These are phyloP conservation scores for Tenodera sinensis DNA, from an alignment of 2,888 invertebrate genomes.

Conservation along the genomic window DNA sequence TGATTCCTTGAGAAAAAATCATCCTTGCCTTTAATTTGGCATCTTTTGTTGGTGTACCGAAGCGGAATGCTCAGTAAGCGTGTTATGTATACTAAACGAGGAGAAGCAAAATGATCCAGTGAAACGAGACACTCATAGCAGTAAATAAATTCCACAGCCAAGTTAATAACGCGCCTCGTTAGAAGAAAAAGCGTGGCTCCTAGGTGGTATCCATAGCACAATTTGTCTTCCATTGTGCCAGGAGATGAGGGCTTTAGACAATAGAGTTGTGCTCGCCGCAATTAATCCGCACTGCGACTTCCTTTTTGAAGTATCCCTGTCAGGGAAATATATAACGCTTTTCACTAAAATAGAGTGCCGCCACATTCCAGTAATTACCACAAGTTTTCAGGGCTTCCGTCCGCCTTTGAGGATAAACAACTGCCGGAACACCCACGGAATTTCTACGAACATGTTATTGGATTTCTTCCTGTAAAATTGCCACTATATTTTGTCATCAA, in stretches of 20 bases:
- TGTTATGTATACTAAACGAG: not conserved
- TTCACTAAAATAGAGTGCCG: not conserved
- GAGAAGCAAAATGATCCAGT: not conserved
- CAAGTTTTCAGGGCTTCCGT: not conserved
- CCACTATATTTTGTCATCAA: not conserved
- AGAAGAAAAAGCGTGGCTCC: not conserved
- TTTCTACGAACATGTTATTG: not conserved
- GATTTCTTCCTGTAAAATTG: not conserved
- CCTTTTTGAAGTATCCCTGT: not conserved
- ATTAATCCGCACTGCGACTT: not conserved
- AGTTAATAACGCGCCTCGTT: not conserved
- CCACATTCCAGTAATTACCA: not conserved
- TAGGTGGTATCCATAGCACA: not conserved
- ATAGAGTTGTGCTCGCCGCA: not conserved
- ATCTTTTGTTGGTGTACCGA: not conserved
- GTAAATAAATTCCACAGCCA: not conserved
- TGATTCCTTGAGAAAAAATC: no score
- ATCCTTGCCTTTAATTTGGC: no score
- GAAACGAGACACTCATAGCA: not conserved
- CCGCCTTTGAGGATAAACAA: not conserved
- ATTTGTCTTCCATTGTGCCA: not conserved
- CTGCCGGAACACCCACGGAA: not conserved
- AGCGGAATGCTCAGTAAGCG: not conserved
- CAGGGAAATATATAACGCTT: not conserved
- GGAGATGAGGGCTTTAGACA: not conserved